Percentiles rank a stretch among this genome's conserved stretches.
These are phyloP conservation scores for Coregonus clupeaformis DNA, from an alignment of 2,113 vertebrate species.

Conservation along the genomic window DNA sequence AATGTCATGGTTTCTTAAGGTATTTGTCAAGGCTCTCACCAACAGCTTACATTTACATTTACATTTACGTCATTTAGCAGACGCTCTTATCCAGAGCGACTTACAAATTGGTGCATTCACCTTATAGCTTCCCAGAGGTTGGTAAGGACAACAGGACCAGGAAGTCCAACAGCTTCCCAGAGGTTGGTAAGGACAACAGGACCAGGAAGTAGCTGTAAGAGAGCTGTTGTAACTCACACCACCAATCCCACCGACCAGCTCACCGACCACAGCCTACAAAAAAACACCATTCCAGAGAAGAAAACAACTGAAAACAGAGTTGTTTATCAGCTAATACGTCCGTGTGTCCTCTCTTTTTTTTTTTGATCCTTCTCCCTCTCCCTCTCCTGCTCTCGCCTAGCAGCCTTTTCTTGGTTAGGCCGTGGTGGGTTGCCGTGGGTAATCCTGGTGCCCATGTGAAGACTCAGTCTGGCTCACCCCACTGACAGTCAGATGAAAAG, in stretches of 20 bases:
- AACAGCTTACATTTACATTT: no score
- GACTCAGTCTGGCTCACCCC: slow-evolving; percentile 53
- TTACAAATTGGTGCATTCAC: no score
- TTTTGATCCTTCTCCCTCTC: slow-evolving; percentile 46
- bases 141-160: no score
- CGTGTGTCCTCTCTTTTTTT: background rate
- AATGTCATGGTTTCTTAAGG: background rate
- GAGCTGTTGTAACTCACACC: slow-evolving; percentile 15
- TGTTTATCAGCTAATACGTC: no score
- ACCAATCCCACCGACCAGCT: slow-evolving; percentile 32
- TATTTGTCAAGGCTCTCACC: background rate
- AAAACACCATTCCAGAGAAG: slow-evolving; percentile 39
- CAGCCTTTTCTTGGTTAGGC: slow-evolving; percentile 69
- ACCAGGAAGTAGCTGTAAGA: slow-evolving; percentile 43
- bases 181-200: slow-evolving; percentile 34
- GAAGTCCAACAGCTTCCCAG: background rate
- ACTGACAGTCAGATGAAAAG: slow-evolving; percentile 75
- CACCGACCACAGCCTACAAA: slow-evolving; percentile 42
- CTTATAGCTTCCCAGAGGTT: no score
- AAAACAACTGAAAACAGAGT: slow-evolving; percentile 59
- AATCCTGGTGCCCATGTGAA: slow-evolving; percentile 71
- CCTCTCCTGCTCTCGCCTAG: slow-evolving; percentile 2
- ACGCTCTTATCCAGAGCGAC: no score
- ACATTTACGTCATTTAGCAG: no score
- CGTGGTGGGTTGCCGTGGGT: slow-evolving; percentile 65